A percentile compares a stretch with the other conserved stretches of the same genome.
phyloP scores from a whole-genome alignment of 2,888 invertebrate species.

The Sussaba pulchella region DNA sequence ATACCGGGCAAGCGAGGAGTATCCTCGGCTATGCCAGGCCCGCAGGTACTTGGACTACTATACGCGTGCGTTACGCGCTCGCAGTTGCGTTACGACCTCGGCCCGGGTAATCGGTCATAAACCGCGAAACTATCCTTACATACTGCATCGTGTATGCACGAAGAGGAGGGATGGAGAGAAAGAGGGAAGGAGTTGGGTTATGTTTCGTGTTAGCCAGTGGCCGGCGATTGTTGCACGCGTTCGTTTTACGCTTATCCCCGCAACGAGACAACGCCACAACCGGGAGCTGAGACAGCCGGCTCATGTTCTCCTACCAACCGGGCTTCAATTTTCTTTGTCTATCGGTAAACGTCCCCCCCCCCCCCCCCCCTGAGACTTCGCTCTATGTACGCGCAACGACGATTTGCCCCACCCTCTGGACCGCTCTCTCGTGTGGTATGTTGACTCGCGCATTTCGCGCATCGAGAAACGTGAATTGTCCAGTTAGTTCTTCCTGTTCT shows the following conservation, averaged over 20 bases:
- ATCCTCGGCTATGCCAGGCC: constrained; percentile 25
- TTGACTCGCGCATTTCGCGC: constrained; percentile 11
- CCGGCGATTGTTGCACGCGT: constrained; percentile 2
- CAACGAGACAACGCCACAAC: constrained; percentile 42
- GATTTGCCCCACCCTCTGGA: constrained; percentile 16
- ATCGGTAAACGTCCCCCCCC: constrained; percentile 69
- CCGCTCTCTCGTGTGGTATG: constrained; percentile 32
- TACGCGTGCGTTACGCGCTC: constrained; percentile 70
- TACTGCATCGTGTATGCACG: constrained; percentile 59
- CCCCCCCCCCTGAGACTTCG: not conserved
- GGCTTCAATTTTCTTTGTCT: constrained; percentile 82
- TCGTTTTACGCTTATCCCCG: not conserved
- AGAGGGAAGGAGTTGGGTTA: constrained; percentile 36
- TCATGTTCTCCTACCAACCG: constrained; percentile 74
- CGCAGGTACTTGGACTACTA: constrained; percentile 48
- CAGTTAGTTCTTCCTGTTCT: constrained; percentile 7
- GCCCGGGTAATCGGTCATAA: constrained; percentile 79
- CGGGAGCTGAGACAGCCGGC: constrained; percentile 53
- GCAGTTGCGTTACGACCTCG: constrained; percentile 71
- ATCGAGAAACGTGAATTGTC: constrained; percentile 24
- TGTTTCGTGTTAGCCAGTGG: constrained; percentile 30
- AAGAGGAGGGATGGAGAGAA: constrained; percentile 15
- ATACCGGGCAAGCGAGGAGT: not conserved
- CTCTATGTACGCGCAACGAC: constrained; percentile 19
- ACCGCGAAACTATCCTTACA: constrained; percentile 76